Percentiles rank a stretch among this genome's conserved stretches.
Evolutionary conservation across 2,888 invertebrate genomes (phyloP).

Genomic region (Ectemnius continuus): DNA sequence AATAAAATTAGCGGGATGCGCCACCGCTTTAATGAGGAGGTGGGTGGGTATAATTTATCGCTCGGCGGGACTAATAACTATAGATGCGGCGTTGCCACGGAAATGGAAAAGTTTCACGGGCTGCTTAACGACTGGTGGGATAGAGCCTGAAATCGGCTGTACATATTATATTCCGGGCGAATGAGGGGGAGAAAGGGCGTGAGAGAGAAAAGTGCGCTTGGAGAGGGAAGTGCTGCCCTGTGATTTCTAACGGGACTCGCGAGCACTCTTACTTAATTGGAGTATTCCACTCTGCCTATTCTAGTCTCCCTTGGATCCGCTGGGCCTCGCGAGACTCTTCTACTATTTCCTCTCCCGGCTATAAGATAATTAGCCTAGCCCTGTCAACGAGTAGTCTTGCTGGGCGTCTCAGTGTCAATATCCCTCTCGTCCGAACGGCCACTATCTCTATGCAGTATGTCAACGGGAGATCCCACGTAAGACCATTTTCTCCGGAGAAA

Average conservation of each 20-base stretch:
- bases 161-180: neutral
- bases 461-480: neutral
- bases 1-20: slow-evolving; percentile 43
- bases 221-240: neutral
- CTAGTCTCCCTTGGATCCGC: slow-evolving; percentile 31
- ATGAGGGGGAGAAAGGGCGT: neutral
- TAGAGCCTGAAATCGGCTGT: neutral
- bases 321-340: slow-evolving; percentile 37
- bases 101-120: slow-evolving; percentile 3
- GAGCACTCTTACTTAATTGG: slow-evolving; percentile 45
- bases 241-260: slow-evolving; percentile 27
- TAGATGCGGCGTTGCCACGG: neutral
- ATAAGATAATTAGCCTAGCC: slow-evolving; percentile 50
- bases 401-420: slow-evolving; percentile 30
- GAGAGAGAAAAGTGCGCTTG: neutral
- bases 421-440: neutral
- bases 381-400: slow-evolving; percentile 41
- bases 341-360: slow-evolving; percentile 29
- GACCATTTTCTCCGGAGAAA: neutral
- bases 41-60: slow-evolving; percentile 35
- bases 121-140: neutral
- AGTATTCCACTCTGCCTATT: slow-evolving; percentile 47
- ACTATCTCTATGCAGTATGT: neutral
- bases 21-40: slow-evolving; percentile 29
- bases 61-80: slow-evolving; percentile 1